Evolutionary conservation across 2,113 vertebrate genomes (phyloP).

Genomic region (Pteronura brasiliensis): DNA sequence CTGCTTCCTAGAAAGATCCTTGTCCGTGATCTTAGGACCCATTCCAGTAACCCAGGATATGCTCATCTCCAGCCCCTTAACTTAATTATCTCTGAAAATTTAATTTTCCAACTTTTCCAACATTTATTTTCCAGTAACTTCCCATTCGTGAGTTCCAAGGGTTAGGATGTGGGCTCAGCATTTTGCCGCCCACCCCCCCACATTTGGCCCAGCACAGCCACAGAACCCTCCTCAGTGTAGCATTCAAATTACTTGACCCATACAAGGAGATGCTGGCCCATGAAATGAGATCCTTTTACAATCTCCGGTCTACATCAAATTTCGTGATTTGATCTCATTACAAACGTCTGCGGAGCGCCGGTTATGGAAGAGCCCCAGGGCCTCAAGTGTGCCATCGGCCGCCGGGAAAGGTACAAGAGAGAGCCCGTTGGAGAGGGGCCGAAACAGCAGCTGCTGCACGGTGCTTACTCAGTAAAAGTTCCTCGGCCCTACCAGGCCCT

Average conservation of each 20-base stretch:
- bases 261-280: background rate
- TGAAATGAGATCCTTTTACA: background rate
- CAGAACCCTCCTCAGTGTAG: background rate
- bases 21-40: background rate
- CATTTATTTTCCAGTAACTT: background rate
- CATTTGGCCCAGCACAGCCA: background rate
- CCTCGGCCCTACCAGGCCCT: background rate
- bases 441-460: too few species aligned
- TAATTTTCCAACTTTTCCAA: background rate
- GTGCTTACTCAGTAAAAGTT: background rate
- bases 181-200: background rate
- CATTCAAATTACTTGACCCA: background rate
- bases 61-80: background rate
- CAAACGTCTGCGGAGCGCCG: background rate
- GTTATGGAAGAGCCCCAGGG: background rate
- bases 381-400: too few species aligned
- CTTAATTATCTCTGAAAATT: background rate
- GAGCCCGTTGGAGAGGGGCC: background rate
- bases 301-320: background rate
- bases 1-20: background rate
- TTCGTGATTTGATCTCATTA: background rate
- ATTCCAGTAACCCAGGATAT: background rate
- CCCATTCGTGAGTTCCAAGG: background rate
- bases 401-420: background rate
- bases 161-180: background rate